Conservation (phyloP, 2,113 vertebrate species). For the Eleginops maclovinus region DNA sequence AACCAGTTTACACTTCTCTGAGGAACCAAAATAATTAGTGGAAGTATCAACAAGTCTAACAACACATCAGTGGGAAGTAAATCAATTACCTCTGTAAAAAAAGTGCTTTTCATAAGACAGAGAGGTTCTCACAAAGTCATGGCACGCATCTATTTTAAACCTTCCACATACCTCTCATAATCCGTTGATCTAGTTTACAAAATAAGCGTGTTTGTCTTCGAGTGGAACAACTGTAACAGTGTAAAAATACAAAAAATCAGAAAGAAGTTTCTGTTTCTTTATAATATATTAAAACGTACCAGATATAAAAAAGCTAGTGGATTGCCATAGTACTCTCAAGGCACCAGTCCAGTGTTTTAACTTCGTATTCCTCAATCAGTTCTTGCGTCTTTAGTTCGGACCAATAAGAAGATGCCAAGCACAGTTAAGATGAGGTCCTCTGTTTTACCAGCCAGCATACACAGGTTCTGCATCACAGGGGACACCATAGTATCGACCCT, state of each 20-base stretch:
- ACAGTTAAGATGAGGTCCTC: not conserved
- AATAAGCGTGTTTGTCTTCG: slow-evolving; percentile 31
- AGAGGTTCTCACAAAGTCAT: slow-evolving; percentile 28
- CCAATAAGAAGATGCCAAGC: not conserved
- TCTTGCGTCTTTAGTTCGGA: slow-evolving; percentile 20
- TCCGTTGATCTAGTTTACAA: slow-evolving; percentile 51
- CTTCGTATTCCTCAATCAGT: slow-evolving; percentile 24
- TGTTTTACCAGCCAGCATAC: slow-evolving; percentile 90
- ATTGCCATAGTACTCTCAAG: slow-evolving; percentile 24
- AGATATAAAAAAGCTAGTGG: slow-evolving; percentile 12
- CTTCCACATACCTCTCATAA: slow-evolving; percentile 45
- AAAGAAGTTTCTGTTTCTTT: slow-evolving; percentile 22
- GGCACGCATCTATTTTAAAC: slow-evolving; percentile 26
- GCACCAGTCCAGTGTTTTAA: slow-evolving; percentile 11
- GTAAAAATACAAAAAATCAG: slow-evolving; percentile 45
- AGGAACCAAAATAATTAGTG: slow-evolving; percentile 14
- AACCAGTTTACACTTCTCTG: not conserved
- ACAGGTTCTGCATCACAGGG: slow-evolving; percentile 86
- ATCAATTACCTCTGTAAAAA: slow-evolving; percentile 55
- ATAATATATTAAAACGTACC: slow-evolving; percentile 49
- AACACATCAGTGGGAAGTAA: slow-evolving; percentile 58
- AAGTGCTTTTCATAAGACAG: slow-evolving; percentile 62
- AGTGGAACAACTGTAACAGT: slow-evolving; percentile 40
- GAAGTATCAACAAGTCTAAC: slow-evolving; percentile 13
- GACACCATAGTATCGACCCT: slow-evolving; percentile 79